phyloP scores from a whole-genome alignment of 2,797 vertebrate genomes.

The Manis pentadactyla region DNA sequence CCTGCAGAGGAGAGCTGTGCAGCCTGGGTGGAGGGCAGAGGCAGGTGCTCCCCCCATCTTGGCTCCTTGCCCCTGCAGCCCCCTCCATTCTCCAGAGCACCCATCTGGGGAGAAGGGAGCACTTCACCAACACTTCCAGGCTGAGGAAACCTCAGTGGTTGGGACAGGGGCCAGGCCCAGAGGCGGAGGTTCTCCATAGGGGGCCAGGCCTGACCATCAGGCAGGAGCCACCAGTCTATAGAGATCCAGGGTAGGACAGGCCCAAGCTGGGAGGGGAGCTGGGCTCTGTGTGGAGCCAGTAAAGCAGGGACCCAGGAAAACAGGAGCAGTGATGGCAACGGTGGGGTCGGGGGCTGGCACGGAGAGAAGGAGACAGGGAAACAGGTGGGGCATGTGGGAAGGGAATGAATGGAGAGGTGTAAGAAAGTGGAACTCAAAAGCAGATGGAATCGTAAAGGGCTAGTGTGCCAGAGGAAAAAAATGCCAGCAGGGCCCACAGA shows the following conservation, averaged over 20 bases:
- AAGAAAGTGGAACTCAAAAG: not conserved
- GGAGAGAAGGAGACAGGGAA: not conserved
- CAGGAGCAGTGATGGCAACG: not conserved
- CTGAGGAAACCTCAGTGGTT: not conserved
- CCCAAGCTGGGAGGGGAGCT: not conserved
- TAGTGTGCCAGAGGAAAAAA: not conserved
- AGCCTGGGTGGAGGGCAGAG: not conserved
- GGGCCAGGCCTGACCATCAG: not conserved
- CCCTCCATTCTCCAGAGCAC: not conserved
- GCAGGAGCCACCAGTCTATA: not conserved
- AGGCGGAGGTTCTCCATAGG: too few relatives aligned
- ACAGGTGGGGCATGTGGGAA: not conserved
- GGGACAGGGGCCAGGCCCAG: not conserved
- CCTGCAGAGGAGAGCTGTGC: not conserved
- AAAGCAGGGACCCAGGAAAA: not conserved
- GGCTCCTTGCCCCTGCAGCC: not conserved
- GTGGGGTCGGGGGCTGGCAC: rapidly evolving
- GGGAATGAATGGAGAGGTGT: rapidly evolving
- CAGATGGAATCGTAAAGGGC: not conserved
- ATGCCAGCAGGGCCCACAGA: not conserved
- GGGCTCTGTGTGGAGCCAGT: not conserved
- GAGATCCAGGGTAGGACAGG: not conserved
- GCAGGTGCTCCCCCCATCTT: too few relatives aligned
- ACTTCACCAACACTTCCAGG: not conserved
- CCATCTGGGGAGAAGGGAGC: too few relatives aligned